phyloP scores from a whole-genome alignment of 2,113 vertebrate genomes.

The Vicugna pacos region DNA sequence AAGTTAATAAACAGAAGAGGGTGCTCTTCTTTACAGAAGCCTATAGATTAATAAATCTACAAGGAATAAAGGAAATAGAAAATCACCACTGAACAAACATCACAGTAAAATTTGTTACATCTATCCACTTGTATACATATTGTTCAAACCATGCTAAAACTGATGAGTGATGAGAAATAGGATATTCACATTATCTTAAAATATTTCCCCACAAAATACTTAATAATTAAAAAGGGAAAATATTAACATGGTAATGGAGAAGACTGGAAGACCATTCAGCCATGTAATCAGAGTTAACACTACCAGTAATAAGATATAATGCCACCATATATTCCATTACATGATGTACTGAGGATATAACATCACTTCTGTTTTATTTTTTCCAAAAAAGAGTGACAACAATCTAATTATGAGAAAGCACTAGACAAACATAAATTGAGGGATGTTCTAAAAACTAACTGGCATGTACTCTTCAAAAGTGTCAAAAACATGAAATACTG shows the following conservation, averaged over 20 bases:
- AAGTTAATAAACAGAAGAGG: background rate
- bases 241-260: background rate
- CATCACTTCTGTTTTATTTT: background rate
- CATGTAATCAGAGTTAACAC: background rate
- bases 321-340: background rate
- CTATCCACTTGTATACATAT: background rate
- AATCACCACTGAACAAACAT: background rate
- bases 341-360: background rate
- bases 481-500: background rate
- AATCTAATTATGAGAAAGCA: background rate
- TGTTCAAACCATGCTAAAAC: slow-evolving; percentile 12
- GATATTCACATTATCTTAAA: slow-evolving; percentile 18
- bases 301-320: background rate
- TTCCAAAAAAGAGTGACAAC: background rate
- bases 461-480: background rate
- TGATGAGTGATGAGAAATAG: slow-evolving; percentile 31
- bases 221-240: background rate
- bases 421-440: background rate
- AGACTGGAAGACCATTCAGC: background rate
- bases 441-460: background rate
- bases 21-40: background rate
- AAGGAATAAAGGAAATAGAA: background rate
- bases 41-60: background rate
- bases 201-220: background rate
- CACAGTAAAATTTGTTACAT: background rate